Evolutionary conservation across 2,797 vertebrate species (phyloP).

Genomic region (Mormyrus hasselquistii): DNA sequence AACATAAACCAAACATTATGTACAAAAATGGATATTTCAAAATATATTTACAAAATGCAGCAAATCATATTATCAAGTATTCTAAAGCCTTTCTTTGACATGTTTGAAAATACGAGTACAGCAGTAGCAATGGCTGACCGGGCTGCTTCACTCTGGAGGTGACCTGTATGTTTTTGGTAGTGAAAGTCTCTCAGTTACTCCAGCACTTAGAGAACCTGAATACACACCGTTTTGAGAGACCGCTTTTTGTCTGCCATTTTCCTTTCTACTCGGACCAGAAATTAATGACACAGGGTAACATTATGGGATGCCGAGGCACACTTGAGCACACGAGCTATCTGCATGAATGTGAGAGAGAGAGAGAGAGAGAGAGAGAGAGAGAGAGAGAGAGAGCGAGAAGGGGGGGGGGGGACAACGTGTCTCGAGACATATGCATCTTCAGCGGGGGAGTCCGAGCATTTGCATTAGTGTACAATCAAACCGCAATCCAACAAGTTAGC

Average conservation of each 20-base stretch:
- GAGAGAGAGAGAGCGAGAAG: not conserved
- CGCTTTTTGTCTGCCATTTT: constrained; percentile 31
- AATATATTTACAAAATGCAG: constrained; percentile 59
- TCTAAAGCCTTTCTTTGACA: constrained; percentile 34
- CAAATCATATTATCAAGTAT: constrained; percentile 59
- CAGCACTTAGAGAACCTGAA: constrained; percentile 32
- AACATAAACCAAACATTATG: constrained; percentile 69
- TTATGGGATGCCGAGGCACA: constrained; percentile 54
- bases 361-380: not conserved
- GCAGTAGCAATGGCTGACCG: constrained; percentile 52
- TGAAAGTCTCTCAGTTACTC: constrained; percentile 21
- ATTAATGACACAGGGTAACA: constrained; percentile 62
- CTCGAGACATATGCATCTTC: not conserved
- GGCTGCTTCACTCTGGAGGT: constrained; percentile 40
- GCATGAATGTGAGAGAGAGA: not conserved
- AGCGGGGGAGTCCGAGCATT: constrained; percentile 52
- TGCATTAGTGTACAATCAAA: constrained; percentile 63
- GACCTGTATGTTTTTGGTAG: constrained; percentile 29
- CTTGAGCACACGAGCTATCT: constrained; percentile 23
- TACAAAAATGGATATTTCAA: constrained; percentile 59
- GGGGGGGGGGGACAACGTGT: not conserved
- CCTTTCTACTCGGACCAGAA: constrained; percentile 22
- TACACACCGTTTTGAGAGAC: constrained; percentile 28
- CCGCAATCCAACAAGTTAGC: constrained; percentile 47
- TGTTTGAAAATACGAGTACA: constrained; percentile 51